phyloP scores from a whole-genome alignment of 2,888 invertebrate species.

The Acrobasis suavella region DNA sequence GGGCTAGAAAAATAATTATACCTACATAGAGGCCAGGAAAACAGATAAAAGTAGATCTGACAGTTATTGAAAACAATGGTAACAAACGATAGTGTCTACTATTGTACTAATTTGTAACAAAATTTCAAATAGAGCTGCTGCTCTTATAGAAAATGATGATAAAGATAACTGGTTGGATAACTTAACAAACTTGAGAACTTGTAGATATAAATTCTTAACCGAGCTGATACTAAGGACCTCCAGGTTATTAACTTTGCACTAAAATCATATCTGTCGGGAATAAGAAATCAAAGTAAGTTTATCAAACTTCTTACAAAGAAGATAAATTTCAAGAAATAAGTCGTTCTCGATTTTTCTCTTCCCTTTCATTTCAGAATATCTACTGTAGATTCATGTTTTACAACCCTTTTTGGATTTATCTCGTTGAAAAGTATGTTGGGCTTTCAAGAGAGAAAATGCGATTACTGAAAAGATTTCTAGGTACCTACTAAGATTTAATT shows the following conservation, averaged over 20 bases:
- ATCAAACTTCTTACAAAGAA: slow-evolving; percentile 15
- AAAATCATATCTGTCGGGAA: slow-evolving; percentile 16
- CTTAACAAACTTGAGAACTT: neutral
- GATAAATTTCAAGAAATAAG: slow-evolving; percentile 15
- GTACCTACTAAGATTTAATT: neutral
- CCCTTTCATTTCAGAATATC: slow-evolving; percentile 17
- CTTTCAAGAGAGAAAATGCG: neutral
- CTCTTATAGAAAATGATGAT: neutral
- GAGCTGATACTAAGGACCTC: slow-evolving; percentile 11
- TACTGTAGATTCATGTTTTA: slow-evolving; percentile 15
- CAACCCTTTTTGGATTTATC: slow-evolving; percentile 4
- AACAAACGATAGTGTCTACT: neutral
- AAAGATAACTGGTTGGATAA: neutral
- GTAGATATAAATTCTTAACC: neutral
- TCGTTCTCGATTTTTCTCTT: slow-evolving; percentile 18
- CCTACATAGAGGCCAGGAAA: no score
- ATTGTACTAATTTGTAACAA: neutral
- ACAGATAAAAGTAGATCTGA: no score
- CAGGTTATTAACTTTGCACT: slow-evolving; percentile 18
- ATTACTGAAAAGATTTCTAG: neutral
- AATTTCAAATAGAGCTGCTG: neutral
- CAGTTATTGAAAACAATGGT: no score
- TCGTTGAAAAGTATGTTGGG: neutral
- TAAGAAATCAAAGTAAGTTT: slow-evolving; percentile 18
- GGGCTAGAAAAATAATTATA: no score